Evolutionary conservation across 1,140 invertebrate species (phyloP), one percentile per base, ranked within the genome.

Genomic region (Rhagoletis pomonella): DNA sequence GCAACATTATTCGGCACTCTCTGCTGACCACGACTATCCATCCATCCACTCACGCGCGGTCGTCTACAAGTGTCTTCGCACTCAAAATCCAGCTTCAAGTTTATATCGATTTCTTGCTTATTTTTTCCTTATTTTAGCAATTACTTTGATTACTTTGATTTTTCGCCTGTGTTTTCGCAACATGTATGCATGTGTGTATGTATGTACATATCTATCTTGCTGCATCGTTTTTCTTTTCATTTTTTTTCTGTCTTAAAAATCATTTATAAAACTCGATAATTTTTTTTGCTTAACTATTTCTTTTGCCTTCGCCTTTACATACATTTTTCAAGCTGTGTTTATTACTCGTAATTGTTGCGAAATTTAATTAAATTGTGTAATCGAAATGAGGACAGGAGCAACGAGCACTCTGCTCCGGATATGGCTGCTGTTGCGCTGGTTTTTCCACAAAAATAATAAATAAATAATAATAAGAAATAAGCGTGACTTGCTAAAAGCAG

Each of bases 311-410:
- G 44, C 42, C n/a, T 50, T 55, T 81, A 47, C 47, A 55, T 29
- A 29, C 50, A 81, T 50, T 81, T 77, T 55, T 81, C 47, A 55
- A 81, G 73, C n/a, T 55, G 14, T 81, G 47, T 81, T 81, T 81
- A 55, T 55, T 81, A 55, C 17, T 58, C 47, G 44, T 81, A 55
- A 12, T 81, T 50, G 50, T 81, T 81, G 73, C 73, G 73, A 81
- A 81, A 81, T 81, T 47, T 81, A 81, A 81, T 81, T 81, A 81
- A 81, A 81, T 81, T 81, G 73, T 81, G 73, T 81, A 81, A 81
- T 55, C 73, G 73, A 81, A 81, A 81, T 81, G 73, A 73, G 73
- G 73, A 50, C 73, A 81, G 73, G 73, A 81, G 50, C 73, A 81
- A 50, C 19, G 73, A 81, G 73, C 44, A 58, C 73, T 55, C 47